These are phyloP conservation scores for Ochropacha duplaris DNA, from an alignment of 2,888 invertebrate species.

Conservation along the genomic window DNA sequence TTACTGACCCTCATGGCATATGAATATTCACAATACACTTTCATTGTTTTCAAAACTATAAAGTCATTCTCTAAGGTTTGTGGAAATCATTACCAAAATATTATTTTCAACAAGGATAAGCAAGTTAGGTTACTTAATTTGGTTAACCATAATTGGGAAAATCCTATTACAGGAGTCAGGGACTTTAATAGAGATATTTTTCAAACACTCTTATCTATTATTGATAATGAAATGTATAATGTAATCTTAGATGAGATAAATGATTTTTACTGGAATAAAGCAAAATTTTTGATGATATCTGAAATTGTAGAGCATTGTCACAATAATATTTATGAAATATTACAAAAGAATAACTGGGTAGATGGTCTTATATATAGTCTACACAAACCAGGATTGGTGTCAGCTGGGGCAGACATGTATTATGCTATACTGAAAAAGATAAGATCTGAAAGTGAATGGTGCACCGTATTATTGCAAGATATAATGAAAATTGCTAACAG, in stretches of 20 bases:
- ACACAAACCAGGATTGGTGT: constrained; percentile 79
- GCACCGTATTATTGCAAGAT: constrained; percentile 54
- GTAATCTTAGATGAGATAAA: constrained; percentile 55
- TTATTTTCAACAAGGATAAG: constrained; percentile 46
- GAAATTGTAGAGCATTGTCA: constrained; percentile 66
- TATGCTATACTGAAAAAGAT: constrained; percentile 70
- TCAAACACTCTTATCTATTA: constrained; percentile 51
- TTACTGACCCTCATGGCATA: constrained; percentile 60
- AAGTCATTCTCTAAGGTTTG: constrained; percentile 65
- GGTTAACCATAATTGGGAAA: constrained; percentile 85
- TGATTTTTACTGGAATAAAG: constrained; percentile 82
- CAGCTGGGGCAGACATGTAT: constrained; percentile 84
- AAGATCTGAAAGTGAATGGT: constrained; percentile 67
- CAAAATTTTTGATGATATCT: constrained; percentile 82
- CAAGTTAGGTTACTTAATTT: constrained; percentile 71
- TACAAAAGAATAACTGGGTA: constrained; percentile 46
- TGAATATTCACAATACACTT: constrained; percentile 80
- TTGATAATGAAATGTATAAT: constrained; percentile 43
- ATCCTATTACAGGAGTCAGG: constrained; percentile 80
- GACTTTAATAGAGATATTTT: constrained; percentile 79
- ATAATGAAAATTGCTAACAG: constrained; percentile 51
- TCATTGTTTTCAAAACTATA: constrained; percentile 77
- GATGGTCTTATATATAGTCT: constrained; percentile 68
- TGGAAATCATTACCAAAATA: constrained; percentile 52
- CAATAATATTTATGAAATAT: constrained; percentile 25